Evolutionary conservation across 64 coral and sea anemone genomes (phyloP).

Genomic region (Exaiptasia diaphana): DNA sequence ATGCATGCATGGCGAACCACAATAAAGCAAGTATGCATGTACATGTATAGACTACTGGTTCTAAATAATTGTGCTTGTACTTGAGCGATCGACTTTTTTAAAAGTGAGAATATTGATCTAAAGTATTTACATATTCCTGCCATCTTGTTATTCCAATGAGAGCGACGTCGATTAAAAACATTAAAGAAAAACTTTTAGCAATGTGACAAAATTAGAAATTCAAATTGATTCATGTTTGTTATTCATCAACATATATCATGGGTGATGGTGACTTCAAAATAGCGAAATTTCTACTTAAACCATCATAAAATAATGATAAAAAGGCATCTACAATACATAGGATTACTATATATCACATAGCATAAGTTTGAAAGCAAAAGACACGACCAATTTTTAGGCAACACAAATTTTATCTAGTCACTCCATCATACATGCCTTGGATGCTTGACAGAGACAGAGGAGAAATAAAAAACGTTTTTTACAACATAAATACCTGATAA

Average conservation of each 20-base stretch:
- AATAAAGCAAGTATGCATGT: no score
- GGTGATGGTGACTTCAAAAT: conserved; percentile 37
- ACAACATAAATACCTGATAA: conserved; percentile 27
- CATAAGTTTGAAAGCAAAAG: conserved; percentile 11
- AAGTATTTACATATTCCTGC: not conserved
- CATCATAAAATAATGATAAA: no score
- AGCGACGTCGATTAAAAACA: not conserved
- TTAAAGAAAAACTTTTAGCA: conserved; percentile 45
- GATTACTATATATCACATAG: not conserved
- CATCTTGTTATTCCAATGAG: not conserved
- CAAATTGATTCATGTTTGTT: conserved; percentile 64
- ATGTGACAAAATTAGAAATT: conserved; percentile 78
- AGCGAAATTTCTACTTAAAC: conserved; percentile 7
- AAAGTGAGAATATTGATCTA: no score
- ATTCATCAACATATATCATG: conserved; percentile 63
- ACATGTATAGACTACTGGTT: no score
- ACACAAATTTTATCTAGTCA: conserved; percentile 42
- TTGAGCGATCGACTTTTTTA: no score
- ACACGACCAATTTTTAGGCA: not conserved
- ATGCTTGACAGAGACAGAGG: conserved; percentile 35
- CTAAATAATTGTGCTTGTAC: no score
- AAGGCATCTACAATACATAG: no score
- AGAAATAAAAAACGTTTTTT: conserved; percentile 46
- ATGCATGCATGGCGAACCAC: no score
- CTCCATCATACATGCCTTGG: conserved; percentile 53